phyloP scores from a whole-genome alignment of 2,888 invertebrate species.

The Zaprionus obscuricornis region DNA sequence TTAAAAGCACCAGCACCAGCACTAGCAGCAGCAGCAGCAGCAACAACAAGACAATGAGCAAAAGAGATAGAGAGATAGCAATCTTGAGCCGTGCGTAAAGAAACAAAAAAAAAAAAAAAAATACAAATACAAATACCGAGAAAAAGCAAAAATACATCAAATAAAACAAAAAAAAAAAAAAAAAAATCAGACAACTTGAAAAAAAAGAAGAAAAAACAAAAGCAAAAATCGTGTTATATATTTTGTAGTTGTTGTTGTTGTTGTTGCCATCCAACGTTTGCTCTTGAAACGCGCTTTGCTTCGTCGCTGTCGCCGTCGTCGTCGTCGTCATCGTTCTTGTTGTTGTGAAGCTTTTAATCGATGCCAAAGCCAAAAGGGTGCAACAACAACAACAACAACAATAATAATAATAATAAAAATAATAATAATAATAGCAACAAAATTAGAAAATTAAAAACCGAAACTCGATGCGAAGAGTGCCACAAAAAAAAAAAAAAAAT shows the following conservation, averaged over 20 bases:
- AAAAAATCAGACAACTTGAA: too few species aligned
- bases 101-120: slow-evolving; percentile 22
- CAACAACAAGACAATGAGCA: not conserved
- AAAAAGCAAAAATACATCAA: slow-evolving; percentile 1
- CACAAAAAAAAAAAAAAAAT: not conserved
- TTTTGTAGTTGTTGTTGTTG: slow-evolving; percentile 9
- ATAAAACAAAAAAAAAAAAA: slow-evolving; percentile 30
- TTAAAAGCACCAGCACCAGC: slow-evolving; percentile 28
- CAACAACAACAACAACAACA: slow-evolving; percentile 31
- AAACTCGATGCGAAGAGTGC: not conserved
- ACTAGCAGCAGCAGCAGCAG: not conserved
- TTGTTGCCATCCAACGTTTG: too few species aligned
- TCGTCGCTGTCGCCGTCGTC: not conserved
- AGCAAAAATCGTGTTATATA: slow-evolving; percentile 25
- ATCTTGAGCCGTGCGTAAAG: slow-evolving; percentile 50
- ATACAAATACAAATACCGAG: not conserved
- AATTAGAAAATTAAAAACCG: slow-evolving; percentile 20
- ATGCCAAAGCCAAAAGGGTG: slow-evolving; percentile 36
- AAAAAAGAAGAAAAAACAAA: too few species aligned
- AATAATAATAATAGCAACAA: too few species aligned
- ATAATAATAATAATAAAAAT: slow-evolving; percentile 13
- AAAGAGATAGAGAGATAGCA: slow-evolving; percentile 8
- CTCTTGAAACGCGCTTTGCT: slow-evolving; percentile 48
- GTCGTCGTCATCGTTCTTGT: not conserved
- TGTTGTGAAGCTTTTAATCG: slow-evolving; percentile 34